Conservation (phyloP, 2,797 vertebrate genomes). For the Hoplostethus mediterraneus region DNA sequence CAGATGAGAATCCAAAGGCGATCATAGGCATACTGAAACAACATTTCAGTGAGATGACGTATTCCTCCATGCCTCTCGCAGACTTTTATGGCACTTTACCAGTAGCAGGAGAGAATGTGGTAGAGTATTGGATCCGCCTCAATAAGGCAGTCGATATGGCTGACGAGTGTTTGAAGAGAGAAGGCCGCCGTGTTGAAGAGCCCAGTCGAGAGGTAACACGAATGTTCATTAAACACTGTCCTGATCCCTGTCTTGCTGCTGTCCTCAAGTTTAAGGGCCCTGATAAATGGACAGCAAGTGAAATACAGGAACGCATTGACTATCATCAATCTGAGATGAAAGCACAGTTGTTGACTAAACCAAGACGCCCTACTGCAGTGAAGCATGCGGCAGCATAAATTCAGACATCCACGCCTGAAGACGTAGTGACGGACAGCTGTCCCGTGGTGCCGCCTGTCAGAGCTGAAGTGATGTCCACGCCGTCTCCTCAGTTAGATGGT, state of each 20-base stretch:
- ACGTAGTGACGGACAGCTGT: not conserved
- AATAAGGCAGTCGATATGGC: slow-evolving; percentile 46
- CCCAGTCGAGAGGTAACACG: slow-evolving; percentile 21
- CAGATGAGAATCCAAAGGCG: slow-evolving; percentile 16
- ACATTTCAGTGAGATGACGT: slow-evolving; percentile 36
- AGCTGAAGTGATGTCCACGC: not conserved
- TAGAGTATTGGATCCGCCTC: slow-evolving; percentile 47
- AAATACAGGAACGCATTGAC: slow-evolving; percentile 45
- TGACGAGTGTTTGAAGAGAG: slow-evolving; percentile 37
- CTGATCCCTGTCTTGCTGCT: slow-evolving; percentile 29
- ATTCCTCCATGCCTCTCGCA: slow-evolving; percentile 39
- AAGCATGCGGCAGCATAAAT: not conserved
- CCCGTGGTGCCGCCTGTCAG: not conserved
- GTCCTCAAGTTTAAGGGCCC: slow-evolving; percentile 35
- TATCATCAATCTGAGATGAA: slow-evolving; percentile 17
- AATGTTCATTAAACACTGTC: slow-evolving; percentile 55
- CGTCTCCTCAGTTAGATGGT: not conserved
- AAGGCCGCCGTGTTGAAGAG: slow-evolving; percentile 12
- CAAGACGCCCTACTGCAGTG: not conserved
- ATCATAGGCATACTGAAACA: slow-evolving; percentile 29
- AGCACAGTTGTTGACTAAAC: not conserved
- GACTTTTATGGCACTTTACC: slow-evolving; percentile 44
- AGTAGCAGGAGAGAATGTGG: not conserved
- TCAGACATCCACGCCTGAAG: not conserved
- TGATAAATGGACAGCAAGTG: slow-evolving; percentile 25